Conservation (phyloP, 2,113 vertebrate species). For the Scophthalmus maximus region DNA sequence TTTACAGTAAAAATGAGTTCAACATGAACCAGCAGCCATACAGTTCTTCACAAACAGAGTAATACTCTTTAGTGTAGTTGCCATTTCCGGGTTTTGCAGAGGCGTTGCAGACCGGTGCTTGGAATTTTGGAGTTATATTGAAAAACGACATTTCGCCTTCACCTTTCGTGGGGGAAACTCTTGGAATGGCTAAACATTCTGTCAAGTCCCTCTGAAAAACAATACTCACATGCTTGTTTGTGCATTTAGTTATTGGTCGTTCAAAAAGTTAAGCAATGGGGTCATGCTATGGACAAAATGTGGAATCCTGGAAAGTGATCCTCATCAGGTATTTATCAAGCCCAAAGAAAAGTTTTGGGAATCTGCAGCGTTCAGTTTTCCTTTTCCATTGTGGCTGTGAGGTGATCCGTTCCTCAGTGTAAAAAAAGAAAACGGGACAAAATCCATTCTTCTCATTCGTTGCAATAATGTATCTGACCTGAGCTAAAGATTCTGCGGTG, state of each 20-base stretch:
- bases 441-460: too few relatives aligned
- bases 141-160: too few relatives aligned
- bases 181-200: not conserved
- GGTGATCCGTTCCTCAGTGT: not conserved
- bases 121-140: not conserved
- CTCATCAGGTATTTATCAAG: not conserved
- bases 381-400: not conserved
- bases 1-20: not conserved
- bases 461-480: not conserved
- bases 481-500: slow-evolving; percentile 1
- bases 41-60: not conserved
- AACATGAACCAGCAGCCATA: slow-evolving; percentile 4
- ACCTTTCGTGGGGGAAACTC: not conserved
- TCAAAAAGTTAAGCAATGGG: not conserved
- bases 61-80: slow-evolving; percentile 20
- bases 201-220: not conserved
- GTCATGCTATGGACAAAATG: not conserved
- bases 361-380: not conserved
- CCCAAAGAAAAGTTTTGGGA: not conserved
- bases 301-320: not conserved
- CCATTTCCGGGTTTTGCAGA: not conserved
- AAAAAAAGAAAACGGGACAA: too few relatives aligned
- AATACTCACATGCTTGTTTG: not conserved
- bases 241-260: not conserved
- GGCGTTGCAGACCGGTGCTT: not conserved